A percentile compares a stretch with the other conserved stretches of the same genome.
Conservation (phyloP, 2,888 invertebrate genomes). For the Caenorhabditis sulstoni region DNA sequence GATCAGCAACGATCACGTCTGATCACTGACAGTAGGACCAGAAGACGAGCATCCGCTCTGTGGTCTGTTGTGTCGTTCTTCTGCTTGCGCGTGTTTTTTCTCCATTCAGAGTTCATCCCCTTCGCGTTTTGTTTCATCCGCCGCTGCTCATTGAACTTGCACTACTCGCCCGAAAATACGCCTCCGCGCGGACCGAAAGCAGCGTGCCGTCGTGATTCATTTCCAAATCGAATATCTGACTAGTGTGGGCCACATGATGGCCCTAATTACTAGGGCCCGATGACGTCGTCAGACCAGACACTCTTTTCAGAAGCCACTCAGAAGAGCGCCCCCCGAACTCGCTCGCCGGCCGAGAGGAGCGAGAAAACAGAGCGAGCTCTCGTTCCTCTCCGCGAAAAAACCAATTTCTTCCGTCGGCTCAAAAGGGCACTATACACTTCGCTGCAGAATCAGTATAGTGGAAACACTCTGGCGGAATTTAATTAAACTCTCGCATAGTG, state of each 20-base stretch:
- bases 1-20: conserved; percentile 2
- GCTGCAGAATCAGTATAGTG: conserved; percentile 3
- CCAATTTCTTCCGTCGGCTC: neutral
- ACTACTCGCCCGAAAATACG: conserved; percentile 13
- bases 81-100: neutral
- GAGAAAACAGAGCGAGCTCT: conserved; percentile 1
- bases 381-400: neutral
- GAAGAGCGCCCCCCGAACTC: too few relatives aligned
- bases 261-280: neutral
- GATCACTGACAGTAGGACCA: neutral
- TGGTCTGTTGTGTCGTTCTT: conserved; percentile 2
- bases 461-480: conserved; percentile 5
- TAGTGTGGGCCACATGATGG: neutral
- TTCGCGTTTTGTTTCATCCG: conserved; percentile 3
- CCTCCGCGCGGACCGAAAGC: conserved; percentile 7
- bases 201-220: conserved; percentile 10
- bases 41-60: conserved; percentile 8
- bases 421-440: conserved; percentile 14
- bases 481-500: conserved; percentile 25
- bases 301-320: neutral
- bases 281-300: conserved; percentile 11
- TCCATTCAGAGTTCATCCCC: conserved; percentile 16
- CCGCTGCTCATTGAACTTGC: conserved; percentile 22
- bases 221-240: conserved; percentile 1
- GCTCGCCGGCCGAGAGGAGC: neutral